Conservation (phyloP, 1,140 invertebrate species). For the Camponotus vicinus region DNA sequence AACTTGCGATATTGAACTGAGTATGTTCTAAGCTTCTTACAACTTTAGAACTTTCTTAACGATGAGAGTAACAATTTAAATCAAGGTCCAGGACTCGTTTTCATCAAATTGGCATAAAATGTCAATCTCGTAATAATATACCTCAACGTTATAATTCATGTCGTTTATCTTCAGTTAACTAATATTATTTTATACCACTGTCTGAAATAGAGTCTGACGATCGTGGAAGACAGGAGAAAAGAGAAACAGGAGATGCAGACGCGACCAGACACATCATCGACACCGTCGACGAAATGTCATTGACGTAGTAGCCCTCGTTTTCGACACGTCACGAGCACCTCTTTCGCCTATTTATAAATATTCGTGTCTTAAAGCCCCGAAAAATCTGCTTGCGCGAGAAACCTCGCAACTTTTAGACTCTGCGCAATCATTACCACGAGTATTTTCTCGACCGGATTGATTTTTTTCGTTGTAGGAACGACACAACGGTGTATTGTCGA, state of each 20-base stretch:
- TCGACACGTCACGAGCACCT: constrained; percentile 17
- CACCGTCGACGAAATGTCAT: constrained; percentile 28
- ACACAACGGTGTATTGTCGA: not conserved
- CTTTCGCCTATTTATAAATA: constrained; percentile 48
- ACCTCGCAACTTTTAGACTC: no score
- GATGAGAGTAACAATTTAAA: constrained; percentile 1
- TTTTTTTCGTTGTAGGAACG: not conserved
- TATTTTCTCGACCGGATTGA: not conserved
- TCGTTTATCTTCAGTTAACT: not conserved
- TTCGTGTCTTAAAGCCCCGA: not conserved
- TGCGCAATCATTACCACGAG: not conserved
- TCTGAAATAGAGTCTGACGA: not conserved
- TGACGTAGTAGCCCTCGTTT: constrained; percentile 31
- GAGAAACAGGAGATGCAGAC: not conserved
- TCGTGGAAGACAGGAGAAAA: not conserved
- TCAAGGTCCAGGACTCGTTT: not conserved
- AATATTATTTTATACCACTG: not conserved
- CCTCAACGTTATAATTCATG: constrained; percentile 7
- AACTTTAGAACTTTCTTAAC: no score
- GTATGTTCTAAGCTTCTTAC: no score
- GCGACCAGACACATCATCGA: not conserved
- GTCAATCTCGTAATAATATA: constrained; percentile 4
- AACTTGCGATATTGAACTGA: no score
- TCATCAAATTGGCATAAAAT: constrained; percentile 1
- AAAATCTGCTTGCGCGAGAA: not conserved